Percentiles rank a stretch among this genome's conserved stretches.
phyloP scores from a whole-genome alignment of 2,888 invertebrate species.

The Drosophila nigricruria region DNA sequence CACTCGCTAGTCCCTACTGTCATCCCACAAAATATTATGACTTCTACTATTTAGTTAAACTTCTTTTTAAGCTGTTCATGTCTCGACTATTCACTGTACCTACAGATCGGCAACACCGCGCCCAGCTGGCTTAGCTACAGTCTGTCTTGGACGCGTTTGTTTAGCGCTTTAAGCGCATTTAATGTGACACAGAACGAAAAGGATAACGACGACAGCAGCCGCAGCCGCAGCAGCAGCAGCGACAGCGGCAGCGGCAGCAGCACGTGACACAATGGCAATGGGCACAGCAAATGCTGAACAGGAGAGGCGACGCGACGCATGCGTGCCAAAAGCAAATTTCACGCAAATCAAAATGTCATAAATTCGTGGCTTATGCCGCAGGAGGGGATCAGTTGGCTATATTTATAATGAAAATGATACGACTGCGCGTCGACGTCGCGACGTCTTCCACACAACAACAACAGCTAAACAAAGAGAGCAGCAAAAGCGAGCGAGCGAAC shows the following conservation, averaged over 20 bases:
- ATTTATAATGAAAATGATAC: constrained; percentile 80
- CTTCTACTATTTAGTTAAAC: no score
- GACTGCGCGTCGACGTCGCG: constrained; percentile 45
- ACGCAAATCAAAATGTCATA: constrained; percentile 85
- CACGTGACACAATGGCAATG: constrained; percentile 72
- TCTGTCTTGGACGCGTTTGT: constrained; percentile 66
- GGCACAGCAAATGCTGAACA: constrained; percentile 25
- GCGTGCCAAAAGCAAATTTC: constrained; percentile 83
- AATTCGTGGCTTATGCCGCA: constrained; percentile 78
- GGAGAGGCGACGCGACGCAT: constrained; percentile 78
- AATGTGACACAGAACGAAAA: constrained; percentile 80
- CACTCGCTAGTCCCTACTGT: no score
- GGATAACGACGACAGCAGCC: constrained; percentile 74
- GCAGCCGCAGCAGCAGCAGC: constrained; percentile 46
- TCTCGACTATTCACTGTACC: constrained; percentile 7
- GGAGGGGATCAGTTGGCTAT: constrained; percentile 53
- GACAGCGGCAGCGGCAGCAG: constrained; percentile 49
- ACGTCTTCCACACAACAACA: constrained; percentile 4
- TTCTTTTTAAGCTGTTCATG: not conserved
- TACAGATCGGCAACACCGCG: constrained; percentile 11
- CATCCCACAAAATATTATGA: not conserved
- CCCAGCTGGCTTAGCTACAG: constrained; percentile 29
- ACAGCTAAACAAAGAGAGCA: constrained; percentile 14
- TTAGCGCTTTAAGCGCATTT: constrained; percentile 81
- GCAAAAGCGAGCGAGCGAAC: constrained; percentile 33